phyloP scores from a whole-genome alignment of 92 coral and sea anemone species.

The Meandrina meandrites region DNA sequence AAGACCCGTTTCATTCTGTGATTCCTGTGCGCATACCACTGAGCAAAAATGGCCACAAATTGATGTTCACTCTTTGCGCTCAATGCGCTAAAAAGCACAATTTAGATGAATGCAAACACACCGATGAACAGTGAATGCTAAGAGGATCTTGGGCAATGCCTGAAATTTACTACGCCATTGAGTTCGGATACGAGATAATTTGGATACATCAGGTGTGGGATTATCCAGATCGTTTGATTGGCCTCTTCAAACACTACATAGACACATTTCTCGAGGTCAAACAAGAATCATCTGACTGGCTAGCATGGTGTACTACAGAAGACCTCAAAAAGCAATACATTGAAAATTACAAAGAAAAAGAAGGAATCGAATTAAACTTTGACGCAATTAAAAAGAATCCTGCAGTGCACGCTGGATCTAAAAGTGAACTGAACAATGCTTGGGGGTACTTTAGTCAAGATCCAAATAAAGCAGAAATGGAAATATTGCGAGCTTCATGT shows the following conservation, averaged over 20 bases:
- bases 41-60: not conserved
- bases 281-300: not conserved
- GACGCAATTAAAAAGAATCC: not conserved
- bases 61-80: not conserved
- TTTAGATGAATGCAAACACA: too few relatives aligned
- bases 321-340: not conserved
- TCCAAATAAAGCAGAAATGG: not conserved
- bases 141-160: too few relatives aligned
- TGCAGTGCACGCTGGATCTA: not conserved
- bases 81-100: not conserved
- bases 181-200: too few relatives aligned
- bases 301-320: not conserved
- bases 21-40: not conserved
- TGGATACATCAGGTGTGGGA: too few relatives aligned
- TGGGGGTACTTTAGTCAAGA: not conserved
- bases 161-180: too few relatives aligned
- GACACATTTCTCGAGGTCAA: not conserved
- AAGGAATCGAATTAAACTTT: not conserved
- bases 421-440: not conserved
- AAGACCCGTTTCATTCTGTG: not conserved
- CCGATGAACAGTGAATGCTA: too few relatives aligned
- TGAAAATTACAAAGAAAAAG: not conserved
- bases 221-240: too few relatives aligned
- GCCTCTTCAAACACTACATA: not conserved
- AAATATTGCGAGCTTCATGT: not conserved